phyloP scores from a whole-genome alignment of 2,888 invertebrate genomes.

The Apodemia duryi region DNA sequence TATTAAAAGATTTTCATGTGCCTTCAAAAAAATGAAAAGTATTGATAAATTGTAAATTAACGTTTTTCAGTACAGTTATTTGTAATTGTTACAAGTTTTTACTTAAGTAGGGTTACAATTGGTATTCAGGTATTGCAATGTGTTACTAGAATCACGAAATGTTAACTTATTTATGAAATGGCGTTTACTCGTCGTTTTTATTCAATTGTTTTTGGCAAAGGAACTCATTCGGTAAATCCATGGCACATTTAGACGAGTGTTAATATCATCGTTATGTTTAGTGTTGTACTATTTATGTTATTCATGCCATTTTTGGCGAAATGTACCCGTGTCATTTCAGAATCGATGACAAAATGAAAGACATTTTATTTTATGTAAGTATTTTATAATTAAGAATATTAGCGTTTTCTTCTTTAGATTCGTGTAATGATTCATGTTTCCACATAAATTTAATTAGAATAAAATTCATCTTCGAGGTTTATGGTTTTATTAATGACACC shows the following conservation, averaged over 20 bases:
- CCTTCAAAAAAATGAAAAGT: slow-evolving; percentile 67
- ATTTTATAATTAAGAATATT: slow-evolving; percentile 75
- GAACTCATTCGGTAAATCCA: slow-evolving; percentile 7
- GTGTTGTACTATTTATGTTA: slow-evolving; percentile 16
- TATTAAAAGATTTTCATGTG: slow-evolving; percentile 76
- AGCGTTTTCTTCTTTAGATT: slow-evolving; percentile 78
- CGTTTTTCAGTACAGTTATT: slow-evolving; percentile 61
- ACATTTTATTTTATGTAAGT: slow-evolving; percentile 76
- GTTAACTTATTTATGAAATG: slow-evolving; percentile 16
- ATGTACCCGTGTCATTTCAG: slow-evolving; percentile 17
- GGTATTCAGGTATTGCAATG: slow-evolving; percentile 46
- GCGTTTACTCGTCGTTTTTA: slow-evolving; percentile 21
- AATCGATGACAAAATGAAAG: slow-evolving; percentile 54
- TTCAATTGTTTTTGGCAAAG: slow-evolving; percentile 1
- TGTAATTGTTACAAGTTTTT: slow-evolving; percentile 64
- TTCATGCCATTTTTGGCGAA: slow-evolving; percentile 47
- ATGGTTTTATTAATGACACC: slow-evolving; percentile 49
- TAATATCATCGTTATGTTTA: slow-evolving; percentile 32
- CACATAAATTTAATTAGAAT: slow-evolving; percentile 78
- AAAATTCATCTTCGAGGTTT: slow-evolving; percentile 70
- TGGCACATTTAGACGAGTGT: slow-evolving; percentile 31
- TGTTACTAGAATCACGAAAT: slow-evolving; percentile 34
- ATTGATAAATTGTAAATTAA: slow-evolving; percentile 56
- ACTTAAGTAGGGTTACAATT: slow-evolving; percentile 58
- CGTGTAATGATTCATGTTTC: slow-evolving; percentile 79